Conservation (phyloP, 2,797 vertebrate species). For the Tauraco hartlaubi region DNA sequence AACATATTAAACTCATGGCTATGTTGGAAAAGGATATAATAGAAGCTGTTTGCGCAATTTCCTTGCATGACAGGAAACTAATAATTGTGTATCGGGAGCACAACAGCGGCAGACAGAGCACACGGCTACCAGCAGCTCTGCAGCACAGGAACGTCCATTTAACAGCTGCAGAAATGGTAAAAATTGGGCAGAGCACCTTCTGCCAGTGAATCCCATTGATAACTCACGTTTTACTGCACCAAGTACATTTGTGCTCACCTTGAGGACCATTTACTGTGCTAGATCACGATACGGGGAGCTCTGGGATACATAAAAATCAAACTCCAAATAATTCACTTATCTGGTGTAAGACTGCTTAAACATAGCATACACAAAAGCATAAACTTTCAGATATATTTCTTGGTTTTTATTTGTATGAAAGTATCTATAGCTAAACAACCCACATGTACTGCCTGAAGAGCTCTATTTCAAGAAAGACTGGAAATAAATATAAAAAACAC, state of each 20-base stretch:
- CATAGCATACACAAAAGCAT: neutral
- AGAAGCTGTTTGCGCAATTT: neutral
- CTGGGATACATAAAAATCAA: neutral
- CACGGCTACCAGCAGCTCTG: neutral
- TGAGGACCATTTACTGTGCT: neutral
- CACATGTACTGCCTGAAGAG: neutral
- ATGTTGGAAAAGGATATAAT: neutral
- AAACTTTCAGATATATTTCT: neutral
- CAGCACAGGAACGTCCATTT: neutral
- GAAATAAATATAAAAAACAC: neutral
- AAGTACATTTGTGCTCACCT: neutral
- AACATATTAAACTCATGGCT: neutral
- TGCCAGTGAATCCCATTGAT: neutral
- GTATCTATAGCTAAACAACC: neutral
- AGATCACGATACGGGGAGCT: neutral
- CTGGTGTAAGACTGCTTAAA: neutral
- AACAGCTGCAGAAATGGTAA: neutral
- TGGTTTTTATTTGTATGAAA: neutral
- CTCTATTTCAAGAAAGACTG: constrained; percentile 5
- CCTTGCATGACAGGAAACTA: neutral
- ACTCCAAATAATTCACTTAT: neutral
- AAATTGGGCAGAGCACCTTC: neutral
- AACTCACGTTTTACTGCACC: neutral
- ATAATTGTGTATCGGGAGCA: neutral
- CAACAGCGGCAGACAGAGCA: neutral